phyloP scores from a whole-genome alignment of 2,113 vertebrate species.

The Cyanoderma ruficeps region DNA sequence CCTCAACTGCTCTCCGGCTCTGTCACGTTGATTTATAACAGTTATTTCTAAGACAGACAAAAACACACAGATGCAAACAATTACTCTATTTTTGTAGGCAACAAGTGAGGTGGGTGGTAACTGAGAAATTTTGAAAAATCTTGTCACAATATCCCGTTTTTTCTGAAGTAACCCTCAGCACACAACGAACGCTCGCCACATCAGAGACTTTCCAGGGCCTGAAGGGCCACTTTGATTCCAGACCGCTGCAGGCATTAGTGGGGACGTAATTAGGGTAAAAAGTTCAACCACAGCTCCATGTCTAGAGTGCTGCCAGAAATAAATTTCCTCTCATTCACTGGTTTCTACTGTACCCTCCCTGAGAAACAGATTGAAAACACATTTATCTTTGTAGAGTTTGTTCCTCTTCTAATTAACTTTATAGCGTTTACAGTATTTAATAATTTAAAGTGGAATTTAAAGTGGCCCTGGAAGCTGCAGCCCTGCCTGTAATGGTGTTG shows the following conservation, averaged over 20 bases:
- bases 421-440: constrained; percentile 78
- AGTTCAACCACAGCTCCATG: constrained; percentile 90
- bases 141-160: constrained; percentile 82
- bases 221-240: constrained; percentile 89
- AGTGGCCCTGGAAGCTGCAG: constrained; percentile 47
- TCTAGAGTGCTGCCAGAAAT: constrained; percentile 87
- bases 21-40: constrained; percentile 84
- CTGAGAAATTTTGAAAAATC: constrained; percentile 80
- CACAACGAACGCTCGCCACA: constrained; percentile 92
- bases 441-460: constrained; percentile 74
- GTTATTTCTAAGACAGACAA: constrained; percentile 74
- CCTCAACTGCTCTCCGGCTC: constrained; percentile 39
- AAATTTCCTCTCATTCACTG: constrained; percentile 84
- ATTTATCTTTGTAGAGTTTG: constrained; percentile 78
- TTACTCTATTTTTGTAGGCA: constrained; percentile 90
- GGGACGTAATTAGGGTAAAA: constrained; percentile 98
- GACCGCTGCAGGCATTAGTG: constrained; percentile 90
- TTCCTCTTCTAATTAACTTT: constrained; percentile 82
- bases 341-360: constrained; percentile 79
- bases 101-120: constrained; percentile 90
- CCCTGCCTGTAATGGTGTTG: constrained; percentile 38
- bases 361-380: constrained; percentile 86
- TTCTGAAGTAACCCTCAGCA: constrained; percentile 78
- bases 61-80: constrained; percentile 88
- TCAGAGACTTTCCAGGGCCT: constrained; percentile 88